A percentile compares a stretch with the other conserved stretches of the same genome.
phyloP scores from a whole-genome alignment of 2,113 vertebrate genomes.

The Petrocephalus zakoni region DNA sequence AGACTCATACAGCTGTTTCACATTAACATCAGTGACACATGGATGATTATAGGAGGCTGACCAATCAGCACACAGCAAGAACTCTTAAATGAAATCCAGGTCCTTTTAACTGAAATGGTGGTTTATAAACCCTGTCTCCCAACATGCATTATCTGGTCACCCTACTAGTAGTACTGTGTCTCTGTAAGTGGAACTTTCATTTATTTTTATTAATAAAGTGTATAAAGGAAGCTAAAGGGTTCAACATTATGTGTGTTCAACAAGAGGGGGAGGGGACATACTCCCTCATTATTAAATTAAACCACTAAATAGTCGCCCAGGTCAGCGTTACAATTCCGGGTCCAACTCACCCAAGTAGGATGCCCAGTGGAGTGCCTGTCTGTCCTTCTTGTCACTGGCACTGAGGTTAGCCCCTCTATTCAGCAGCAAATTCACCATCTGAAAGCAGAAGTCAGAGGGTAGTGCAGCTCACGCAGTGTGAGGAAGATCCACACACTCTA shows the following conservation, averaged over 20 bases:
- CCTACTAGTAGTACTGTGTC: background rate
- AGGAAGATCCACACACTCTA: background rate
- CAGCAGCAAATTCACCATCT: conserved; percentile 88
- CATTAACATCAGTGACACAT: no score
- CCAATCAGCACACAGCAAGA: no score
- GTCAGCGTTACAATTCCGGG: background rate
- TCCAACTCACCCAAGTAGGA: conserved; percentile 75
- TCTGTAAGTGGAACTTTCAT: background rate
- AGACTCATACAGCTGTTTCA: no score
- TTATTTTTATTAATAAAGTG: background rate
- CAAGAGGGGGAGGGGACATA: background rate
- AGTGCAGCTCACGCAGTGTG: background rate
- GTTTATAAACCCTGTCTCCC: background rate
- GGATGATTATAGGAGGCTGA: no score
- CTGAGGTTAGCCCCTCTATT: conserved; percentile 78
- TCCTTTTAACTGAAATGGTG: no score
- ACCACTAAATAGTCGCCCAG: background rate
- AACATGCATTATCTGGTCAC: background rate
- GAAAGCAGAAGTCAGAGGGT: background rate
- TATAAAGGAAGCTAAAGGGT: background rate
- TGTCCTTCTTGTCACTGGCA: conserved; percentile 84
- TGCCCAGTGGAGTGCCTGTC: conserved; percentile 88
- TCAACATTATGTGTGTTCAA: background rate
- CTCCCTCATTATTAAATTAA: background rate
- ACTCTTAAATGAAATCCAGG: no score